Evolutionary conservation across 2,797 vertebrate genomes (phyloP).

Genomic region (Anableps anableps): DNA sequence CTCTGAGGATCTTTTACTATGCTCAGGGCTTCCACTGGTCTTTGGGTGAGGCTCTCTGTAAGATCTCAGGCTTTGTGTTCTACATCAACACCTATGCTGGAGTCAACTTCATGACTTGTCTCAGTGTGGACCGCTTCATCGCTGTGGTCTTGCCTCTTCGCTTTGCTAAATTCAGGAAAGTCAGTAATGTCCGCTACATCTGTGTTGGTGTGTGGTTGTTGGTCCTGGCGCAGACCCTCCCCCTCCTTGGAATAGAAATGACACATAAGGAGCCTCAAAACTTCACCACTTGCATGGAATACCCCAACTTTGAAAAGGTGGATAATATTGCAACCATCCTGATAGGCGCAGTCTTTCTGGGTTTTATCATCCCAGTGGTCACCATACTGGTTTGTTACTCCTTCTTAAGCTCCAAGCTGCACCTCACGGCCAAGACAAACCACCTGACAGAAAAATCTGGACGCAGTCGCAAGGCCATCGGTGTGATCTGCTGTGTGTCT

Average conservation of each 20-base stretch:
- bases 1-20: slow-evolving; percentile 90
- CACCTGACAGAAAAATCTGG: slow-evolving; percentile 91
- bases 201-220: slow-evolving; percentile 89
- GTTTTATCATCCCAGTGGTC: slow-evolving; percentile 86
- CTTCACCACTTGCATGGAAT: slow-evolving; percentile 94
- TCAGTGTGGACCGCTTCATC: slow-evolving; percentile 94
- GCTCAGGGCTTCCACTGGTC: slow-evolving; percentile 92
- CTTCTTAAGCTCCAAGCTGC: slow-evolving; percentile 90
- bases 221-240: slow-evolving; percentile 91
- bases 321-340: slow-evolving; percentile 85
- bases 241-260: slow-evolving; percentile 86
- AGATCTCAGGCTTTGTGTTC: slow-evolving; percentile 87
- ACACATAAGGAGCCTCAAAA: slow-evolving; percentile 67
- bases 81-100: slow-evolving; percentile 96
- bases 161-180: slow-evolving; percentile 85
- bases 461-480: slow-evolving; percentile 92
- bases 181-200: slow-evolving; percentile 86
- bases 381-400: slow-evolving; percentile 92
- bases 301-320: slow-evolving; percentile 90
- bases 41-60: slow-evolving; percentile 86
- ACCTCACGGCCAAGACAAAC: slow-evolving; percentile 86
- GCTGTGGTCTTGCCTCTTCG: slow-evolving; percentile 92
- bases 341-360: slow-evolving; percentile 89
- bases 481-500: slow-evolving; percentile 93
- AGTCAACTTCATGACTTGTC: slow-evolving; percentile 97